Evolutionary conservation across 2,797 vertebrate species (phyloP), one percentile per base, ranked within the genome.

Genomic region (Pempheris klunzingeri): DNA sequence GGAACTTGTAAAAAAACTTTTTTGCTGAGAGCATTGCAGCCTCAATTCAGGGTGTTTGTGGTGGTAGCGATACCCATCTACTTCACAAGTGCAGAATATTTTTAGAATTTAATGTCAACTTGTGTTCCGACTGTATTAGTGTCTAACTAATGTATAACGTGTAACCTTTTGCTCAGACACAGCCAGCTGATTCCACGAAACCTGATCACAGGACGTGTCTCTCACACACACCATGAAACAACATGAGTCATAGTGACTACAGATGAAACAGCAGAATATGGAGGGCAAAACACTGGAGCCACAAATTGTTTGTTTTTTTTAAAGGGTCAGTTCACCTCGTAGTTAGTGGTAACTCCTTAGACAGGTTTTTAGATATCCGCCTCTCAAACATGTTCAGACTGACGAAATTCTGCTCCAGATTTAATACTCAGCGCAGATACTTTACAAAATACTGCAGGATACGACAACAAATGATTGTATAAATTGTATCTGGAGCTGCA

Each of bases 191-290:
- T n/a, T n/a, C 4, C 22, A 5, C 13, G 54, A 50, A 59, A 52
- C 43, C 24, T 30, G 26, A 58, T 18, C 4, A 46, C 38, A 61
- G 5, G 24, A 32, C 28, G 43, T 49, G 13, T 28, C 53, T 12
- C 18, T 17, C 69, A 43, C 69, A 57, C 58, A 54, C 44, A 20
- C 36, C 13, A 22, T 50, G 15, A 66, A 14, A 50, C 53, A 59
- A 4, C 39, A 28, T 36, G 38, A 60, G 38, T 65, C 71, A 73
- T n/a, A 13, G 60, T 55, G 53, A 38, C 30, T 15, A 17, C 4
- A 26, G 12, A 74, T 36, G 54, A 50, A 53, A 13, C 20, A 17
- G 24, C 24, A 11, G n/a, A 34, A 61, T 20, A 34, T n/a, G 12
- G 34, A 28, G 17, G 36, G 24, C 20, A 0, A 47, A 50, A 32